Base-by-base conservation (phyloP, 1,140 invertebrate species). In the Tribolium madens region DNA sequence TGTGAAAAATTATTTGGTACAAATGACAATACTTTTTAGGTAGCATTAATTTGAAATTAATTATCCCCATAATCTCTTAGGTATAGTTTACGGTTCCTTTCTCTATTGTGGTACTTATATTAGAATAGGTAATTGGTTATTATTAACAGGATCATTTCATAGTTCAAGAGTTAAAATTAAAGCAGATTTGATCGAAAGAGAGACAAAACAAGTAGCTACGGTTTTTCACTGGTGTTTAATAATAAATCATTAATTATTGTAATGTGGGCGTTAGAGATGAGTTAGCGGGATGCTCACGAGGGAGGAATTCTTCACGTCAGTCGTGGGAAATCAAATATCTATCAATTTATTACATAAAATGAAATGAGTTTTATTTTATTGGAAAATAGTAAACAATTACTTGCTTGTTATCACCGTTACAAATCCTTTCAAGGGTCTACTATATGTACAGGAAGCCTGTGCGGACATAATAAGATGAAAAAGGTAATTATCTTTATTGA, bases 1-100 rank as follows among this genome's bases (percentile, higher is more conserved):
- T 72, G 70, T 72, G 70, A 52, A 72, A 72, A 52, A 52, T 10
- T 72, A 72, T 52, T 72, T 50, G 70, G 70, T 72, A 72, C 70
- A 72, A 72, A 72, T 72, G 70, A 72, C 70, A 52, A 48, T 50
- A 12, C 70, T 72, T 64, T 64, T 72, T 52, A 72, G 70, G 70
- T 52, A 52, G 70, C 18, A 4, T 21, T 64, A 64, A 64, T 64
- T 5, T n/a, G 4, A 12, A n/a, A 64, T 64, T 33, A 33, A 64
- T 33, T 64, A n/a, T 21, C 21, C 21, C 21, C 9, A 33, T 33
- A 64, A 64, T 64, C 57, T 21, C 26, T 64, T 33, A 3, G 2
- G n/a, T 26, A 18, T 60, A 60, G 53, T 60, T 60, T 60, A 17
- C 53, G 21, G 53, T 3, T 18, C 53, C 53, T 31, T 60, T 60